These are phyloP conservation scores for Caranx ignobilis DNA, from an alignment of 2,113 vertebrate species.

Conservation along the genomic window DNA sequence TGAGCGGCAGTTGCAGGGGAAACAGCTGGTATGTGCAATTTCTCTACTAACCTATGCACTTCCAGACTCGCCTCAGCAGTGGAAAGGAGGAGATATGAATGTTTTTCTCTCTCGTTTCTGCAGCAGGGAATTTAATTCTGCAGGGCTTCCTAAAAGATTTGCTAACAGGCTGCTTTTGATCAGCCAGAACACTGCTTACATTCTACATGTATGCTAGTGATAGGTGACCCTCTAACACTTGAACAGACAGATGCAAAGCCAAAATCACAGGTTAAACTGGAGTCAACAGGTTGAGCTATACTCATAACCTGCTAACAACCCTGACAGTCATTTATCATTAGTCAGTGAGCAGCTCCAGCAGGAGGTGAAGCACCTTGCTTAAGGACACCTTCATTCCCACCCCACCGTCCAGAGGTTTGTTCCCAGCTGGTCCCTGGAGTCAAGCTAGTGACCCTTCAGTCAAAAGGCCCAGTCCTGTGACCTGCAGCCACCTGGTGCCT, in stretches of 20 bases:
- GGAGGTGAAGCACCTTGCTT: constrained; percentile 2
- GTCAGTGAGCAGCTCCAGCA: neutral
- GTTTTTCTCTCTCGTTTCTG: neutral
- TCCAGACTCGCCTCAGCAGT: constrained; percentile 37
- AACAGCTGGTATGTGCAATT: constrained; percentile 71
- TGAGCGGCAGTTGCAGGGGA: constrained; percentile 15
- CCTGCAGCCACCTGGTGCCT: constrained; percentile 39
- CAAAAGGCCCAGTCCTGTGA: constrained; percentile 29
- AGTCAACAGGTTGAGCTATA: neutral
- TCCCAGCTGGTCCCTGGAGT: constrained; percentile 12
- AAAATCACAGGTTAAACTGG: neutral
- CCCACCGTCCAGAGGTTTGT: constrained; percentile 5
- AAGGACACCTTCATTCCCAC: constrained; percentile 13
- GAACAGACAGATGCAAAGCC: neutral
- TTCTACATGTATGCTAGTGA: neutral
- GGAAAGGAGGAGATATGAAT: constrained; percentile 6
- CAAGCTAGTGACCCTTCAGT: constrained; percentile 23
- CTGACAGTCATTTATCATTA: constrained; percentile 11
- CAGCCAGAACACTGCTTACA: neutral
- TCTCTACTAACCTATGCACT: constrained; percentile 47
- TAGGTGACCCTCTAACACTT: neutral
- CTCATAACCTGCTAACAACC: neutral
- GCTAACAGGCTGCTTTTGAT: neutral
- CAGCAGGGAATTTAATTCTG: too few species aligned
- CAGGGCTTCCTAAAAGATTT: too few species aligned